phyloP scores from a whole-genome alignment of 2,888 invertebrate species.

The Deilephila elpenor region DNA sequence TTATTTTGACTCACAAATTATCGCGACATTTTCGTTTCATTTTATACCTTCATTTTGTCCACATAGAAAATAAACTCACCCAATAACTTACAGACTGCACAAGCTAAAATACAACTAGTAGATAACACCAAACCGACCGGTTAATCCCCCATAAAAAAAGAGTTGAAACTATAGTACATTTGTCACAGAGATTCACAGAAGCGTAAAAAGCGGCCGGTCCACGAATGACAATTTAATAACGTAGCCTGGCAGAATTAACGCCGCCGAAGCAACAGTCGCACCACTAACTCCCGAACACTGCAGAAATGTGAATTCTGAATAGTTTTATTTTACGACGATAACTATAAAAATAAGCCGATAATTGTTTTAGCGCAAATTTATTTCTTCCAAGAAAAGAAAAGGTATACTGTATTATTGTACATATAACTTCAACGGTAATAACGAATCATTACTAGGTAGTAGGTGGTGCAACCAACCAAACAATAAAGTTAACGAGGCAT shows the following conservation, averaged over 20 bases:
- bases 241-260: background rate
- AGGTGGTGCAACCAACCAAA: too few species aligned
- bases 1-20: slow-evolving; percentile 45
- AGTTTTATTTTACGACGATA: background rate
- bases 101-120: too few species aligned
- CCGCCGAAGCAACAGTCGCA: background rate
- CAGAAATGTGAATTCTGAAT: background rate
- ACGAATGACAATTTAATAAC: background rate
- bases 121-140: too few species aligned
- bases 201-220: background rate
- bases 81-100: too few species aligned
- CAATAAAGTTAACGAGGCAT: too few species aligned
- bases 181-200: background rate
- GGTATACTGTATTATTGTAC: too few species aligned
- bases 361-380: background rate
- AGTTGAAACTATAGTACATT: background rate
- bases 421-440: too few species aligned
- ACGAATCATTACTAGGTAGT: too few species aligned
- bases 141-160: too few species aligned
- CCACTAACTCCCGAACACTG: background rate
- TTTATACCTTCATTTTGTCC: background rate
- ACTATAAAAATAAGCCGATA: background rate
- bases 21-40: background rate
- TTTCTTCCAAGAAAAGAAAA: background rate
- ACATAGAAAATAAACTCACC: background rate